A percentile compares a stretch with the other conserved stretches of the same genome.
Evolutionary conservation across 2,888 invertebrate genomes (phyloP).

Genomic region (Lithophane semibrunnea): DNA sequence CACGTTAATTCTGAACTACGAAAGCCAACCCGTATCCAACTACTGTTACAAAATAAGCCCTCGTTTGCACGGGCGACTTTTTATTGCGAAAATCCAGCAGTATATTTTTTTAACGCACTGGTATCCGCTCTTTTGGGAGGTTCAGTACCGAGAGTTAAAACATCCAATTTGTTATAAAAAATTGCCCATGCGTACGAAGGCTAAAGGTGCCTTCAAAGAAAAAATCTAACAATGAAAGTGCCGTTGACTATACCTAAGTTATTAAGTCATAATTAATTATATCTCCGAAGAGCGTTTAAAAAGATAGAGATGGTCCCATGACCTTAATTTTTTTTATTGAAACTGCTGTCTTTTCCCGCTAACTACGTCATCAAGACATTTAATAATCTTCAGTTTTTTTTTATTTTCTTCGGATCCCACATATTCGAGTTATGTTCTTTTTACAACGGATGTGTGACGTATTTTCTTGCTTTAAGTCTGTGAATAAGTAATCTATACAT

Average conservation of each 20-base stretch:
- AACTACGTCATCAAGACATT: background rate
- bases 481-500: background rate
- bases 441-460: slow-evolving; percentile 21
- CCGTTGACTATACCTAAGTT: background rate
- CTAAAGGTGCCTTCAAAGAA: background rate
- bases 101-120: too few species aligned
- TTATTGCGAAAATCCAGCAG: too few species aligned
- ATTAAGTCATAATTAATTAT: background rate
- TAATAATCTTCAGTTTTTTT: background rate
- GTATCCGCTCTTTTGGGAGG: too few species aligned
- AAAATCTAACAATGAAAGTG: background rate
- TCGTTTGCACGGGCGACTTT: too few species aligned
- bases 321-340: background rate
- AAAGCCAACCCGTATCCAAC: too few species aligned
- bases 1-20: background rate
- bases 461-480: background rate
- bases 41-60: background rate
- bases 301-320: slow-evolving; percentile 5
- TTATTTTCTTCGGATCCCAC: background rate
- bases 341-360: background rate
- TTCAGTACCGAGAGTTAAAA: too few species aligned
- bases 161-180: too few species aligned
- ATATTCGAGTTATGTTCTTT: background rate
- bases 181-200: too few species aligned
- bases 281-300: background rate